These are phyloP conservation scores for Lemur catta DNA, from an alignment of 2,797 vertebrate species.

Conservation along the genomic window DNA sequence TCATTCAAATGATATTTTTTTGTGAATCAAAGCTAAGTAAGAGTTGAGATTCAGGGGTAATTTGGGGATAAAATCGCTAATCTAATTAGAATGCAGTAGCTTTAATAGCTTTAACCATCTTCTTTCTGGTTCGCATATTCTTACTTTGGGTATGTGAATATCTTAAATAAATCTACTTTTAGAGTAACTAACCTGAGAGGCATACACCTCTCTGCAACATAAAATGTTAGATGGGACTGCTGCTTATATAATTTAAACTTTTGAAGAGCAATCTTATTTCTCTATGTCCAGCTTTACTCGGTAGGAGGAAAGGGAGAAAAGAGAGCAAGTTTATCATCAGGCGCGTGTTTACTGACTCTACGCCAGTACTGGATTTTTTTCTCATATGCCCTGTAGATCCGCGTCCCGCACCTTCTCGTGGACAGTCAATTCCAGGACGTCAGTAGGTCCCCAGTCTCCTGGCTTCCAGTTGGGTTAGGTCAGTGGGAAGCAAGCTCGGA, in stretches of 20 bases:
- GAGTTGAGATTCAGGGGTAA: background rate
- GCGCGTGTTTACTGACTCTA: background rate
- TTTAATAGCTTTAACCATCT: background rate
- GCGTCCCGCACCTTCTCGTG: background rate
- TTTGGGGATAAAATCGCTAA: background rate
- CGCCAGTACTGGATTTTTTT: background rate
- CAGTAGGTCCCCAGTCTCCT: no score
- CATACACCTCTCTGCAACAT: background rate
- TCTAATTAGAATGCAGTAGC: background rate
- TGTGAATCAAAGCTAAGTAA: background rate
- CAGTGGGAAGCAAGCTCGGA: background rate
- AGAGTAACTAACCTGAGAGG: background rate
- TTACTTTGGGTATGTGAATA: background rate
- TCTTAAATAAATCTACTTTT: background rate
- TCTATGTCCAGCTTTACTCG: background rate
- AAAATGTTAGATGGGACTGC: background rate
- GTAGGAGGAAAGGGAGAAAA: accelerated
- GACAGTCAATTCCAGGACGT: accelerated
- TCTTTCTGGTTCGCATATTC: background rate
- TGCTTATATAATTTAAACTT: background rate
- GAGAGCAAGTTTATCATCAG: background rate
- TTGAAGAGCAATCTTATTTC: background rate
- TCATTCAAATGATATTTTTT: background rate
- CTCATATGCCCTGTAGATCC: background rate
- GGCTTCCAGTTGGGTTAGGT: background rate